phyloP scores from a whole-genome alignment of 2,888 invertebrate species.

The Rugalucina vietnamica region DNA sequence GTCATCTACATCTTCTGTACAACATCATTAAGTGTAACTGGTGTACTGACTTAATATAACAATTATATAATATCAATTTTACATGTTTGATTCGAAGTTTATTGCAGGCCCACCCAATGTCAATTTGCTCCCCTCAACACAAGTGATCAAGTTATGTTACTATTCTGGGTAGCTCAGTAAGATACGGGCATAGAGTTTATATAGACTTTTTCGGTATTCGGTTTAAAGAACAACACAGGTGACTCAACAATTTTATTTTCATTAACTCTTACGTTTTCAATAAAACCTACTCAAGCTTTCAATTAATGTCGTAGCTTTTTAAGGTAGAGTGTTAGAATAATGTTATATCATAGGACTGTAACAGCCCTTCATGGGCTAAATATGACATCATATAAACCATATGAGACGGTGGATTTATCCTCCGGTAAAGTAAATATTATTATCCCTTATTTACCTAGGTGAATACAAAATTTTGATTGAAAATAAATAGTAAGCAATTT shows the following conservation, averaged over 20 bases:
- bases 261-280: background rate
- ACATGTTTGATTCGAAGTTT: too few relatives aligned
- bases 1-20: too few relatives aligned
- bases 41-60: too few relatives aligned
- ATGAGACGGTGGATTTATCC: background rate
- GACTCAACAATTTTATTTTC: background rate
- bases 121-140: too few relatives aligned
- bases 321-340: background rate
- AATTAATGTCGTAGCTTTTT: background rate
- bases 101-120: too few relatives aligned
- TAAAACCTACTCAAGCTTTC: background rate
- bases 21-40: too few relatives aligned
- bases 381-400: background rate
- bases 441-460: background rate
- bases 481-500: background rate
- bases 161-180: background rate
- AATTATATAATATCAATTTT: too few relatives aligned
- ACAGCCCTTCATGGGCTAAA: background rate
- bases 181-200: background rate
- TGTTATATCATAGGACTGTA: background rate
- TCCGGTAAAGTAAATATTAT: background rate
- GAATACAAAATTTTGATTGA: background rate
- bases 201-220: too few relatives aligned
- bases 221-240: background rate
- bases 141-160: too few relatives aligned